These are phyloP conservation scores for Athene cunicularia DNA, from an alignment of 2,113 vertebrate species.

Conservation along the genomic window DNA sequence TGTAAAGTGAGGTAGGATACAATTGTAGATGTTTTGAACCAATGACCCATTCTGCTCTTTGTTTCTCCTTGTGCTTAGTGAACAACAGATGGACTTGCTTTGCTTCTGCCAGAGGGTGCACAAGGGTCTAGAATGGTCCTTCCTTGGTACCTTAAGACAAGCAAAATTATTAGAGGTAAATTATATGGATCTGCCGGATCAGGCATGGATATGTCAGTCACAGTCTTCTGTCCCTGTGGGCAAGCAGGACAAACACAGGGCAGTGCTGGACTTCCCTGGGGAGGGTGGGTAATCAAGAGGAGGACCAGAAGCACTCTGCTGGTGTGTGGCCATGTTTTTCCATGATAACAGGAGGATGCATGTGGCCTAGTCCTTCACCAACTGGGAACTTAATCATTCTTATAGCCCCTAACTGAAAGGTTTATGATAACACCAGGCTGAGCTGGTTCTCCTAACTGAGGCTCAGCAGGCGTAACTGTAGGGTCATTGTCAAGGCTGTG, in stretches of 20 bases:
- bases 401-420: background rate
- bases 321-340: background rate
- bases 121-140: background rate
- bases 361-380: background rate
- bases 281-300: background rate
- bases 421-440: background rate
- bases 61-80: background rate
- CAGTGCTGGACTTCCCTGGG: background rate
- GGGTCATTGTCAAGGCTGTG: background rate
- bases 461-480: accelerated
- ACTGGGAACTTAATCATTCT: background rate
- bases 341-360: background rate
- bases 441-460: background rate
- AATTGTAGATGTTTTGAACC: background rate
- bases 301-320: background rate
- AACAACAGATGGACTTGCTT: background rate
- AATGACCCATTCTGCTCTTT: background rate
- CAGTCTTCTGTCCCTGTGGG: background rate
- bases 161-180: background rate
- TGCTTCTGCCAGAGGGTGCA: background rate
- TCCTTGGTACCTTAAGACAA: background rate
- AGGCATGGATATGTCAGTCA: background rate
- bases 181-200: background rate
- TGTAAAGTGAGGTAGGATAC: background rate
- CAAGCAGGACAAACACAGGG: background rate